Percentiles rank a stretch among this genome's conserved stretches.
These are phyloP conservation scores for Drosophila nigritarsus DNA, from an alignment of 2,888 invertebrate genomes.

Conservation along the genomic window DNA sequence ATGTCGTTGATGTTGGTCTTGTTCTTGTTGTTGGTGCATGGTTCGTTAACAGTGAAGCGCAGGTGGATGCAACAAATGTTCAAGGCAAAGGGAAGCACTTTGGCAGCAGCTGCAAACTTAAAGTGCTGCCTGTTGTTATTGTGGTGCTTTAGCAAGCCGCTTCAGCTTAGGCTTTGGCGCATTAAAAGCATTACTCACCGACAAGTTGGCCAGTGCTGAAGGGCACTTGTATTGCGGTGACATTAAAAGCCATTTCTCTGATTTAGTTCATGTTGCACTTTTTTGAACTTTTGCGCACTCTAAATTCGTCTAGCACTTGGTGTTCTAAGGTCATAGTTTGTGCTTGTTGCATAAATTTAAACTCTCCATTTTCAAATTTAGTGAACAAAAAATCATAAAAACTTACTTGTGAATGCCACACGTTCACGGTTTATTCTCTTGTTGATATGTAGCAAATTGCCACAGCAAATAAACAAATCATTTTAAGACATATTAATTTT, in stretches of 20 bases:
- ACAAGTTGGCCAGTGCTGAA: constrained; percentile 26
- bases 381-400: no score
- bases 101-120: constrained; percentile 49
- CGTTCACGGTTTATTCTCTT: background rate
- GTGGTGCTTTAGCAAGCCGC: constrained; percentile 29
- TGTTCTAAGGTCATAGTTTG: background rate
- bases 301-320: constrained; percentile 5
- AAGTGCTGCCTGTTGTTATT: constrained; percentile 39
- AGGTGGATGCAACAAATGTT: constrained; percentile 55
- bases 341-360: background rate
- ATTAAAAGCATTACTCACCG: constrained; percentile 51
- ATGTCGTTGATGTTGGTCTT: constrained; percentile 15
- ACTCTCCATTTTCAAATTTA: background rate
- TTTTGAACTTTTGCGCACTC: constrained; percentile 3
- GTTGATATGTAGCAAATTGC: constrained; percentile 9
- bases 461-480: constrained; percentile 40
- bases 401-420: background rate
- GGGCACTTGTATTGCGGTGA: constrained; percentile 38
- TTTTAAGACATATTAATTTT: constrained; percentile 41
- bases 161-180: constrained; percentile 50
- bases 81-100: constrained; percentile 49
- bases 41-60: constrained; percentile 42
- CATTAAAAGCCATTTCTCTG: constrained; percentile 40
- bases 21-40: constrained; percentile 15
- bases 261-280: constrained; percentile 32